phyloP scores from a whole-genome alignment of 2,888 invertebrate genomes.

The Diarsia brunnea region DNA sequence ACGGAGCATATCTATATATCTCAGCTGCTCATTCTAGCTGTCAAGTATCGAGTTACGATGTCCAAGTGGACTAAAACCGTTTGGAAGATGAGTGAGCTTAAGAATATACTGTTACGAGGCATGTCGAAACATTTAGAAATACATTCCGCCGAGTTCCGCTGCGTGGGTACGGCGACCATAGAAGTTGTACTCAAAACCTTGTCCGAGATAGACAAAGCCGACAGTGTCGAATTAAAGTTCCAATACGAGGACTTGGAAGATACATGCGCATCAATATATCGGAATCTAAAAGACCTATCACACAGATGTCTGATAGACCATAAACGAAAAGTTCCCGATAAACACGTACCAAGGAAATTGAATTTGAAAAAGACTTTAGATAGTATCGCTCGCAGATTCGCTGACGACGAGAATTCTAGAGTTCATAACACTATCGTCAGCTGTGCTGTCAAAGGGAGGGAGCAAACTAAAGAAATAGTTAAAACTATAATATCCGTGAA shows the following conservation, averaged over 20 bases:
- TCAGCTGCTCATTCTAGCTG: slow-evolving; percentile 91
- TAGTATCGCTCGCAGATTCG: slow-evolving; percentile 77
- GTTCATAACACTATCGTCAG: slow-evolving; percentile 81
- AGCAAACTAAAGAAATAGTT: slow-evolving; percentile 85
- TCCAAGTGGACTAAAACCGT: slow-evolving; percentile 73
- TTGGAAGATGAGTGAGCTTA: slow-evolving; percentile 82
- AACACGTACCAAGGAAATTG: slow-evolving; percentile 70
- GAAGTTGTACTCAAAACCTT: slow-evolving; percentile 92
- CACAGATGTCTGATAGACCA: slow-evolving; percentile 82
- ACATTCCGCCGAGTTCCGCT: slow-evolving; percentile 90
- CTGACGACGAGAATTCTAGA: slow-evolving; percentile 71
- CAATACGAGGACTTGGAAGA: slow-evolving; percentile 91
- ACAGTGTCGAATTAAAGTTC: slow-evolving; percentile 91
- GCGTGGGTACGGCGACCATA: slow-evolving; percentile 94
- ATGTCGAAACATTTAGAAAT: slow-evolving; percentile 93
- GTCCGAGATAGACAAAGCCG: slow-evolving; percentile 77
- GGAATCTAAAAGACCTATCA: slow-evolving; percentile 83
- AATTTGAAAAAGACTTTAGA: slow-evolving; percentile 77
- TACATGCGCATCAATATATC: slow-evolving; percentile 86
- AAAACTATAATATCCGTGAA: slow-evolving; percentile 86
- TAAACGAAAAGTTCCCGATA: slow-evolving; percentile 71
- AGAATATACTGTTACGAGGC: slow-evolving; percentile 91
- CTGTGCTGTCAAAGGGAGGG: slow-evolving; percentile 81
- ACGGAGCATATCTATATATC: slow-evolving; percentile 94
- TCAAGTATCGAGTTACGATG: slow-evolving; percentile 86